These are phyloP conservation scores for Epizoanthus fatuus DNA, from an alignment of 92 coral and sea anemone species.

Conservation along the genomic window DNA sequence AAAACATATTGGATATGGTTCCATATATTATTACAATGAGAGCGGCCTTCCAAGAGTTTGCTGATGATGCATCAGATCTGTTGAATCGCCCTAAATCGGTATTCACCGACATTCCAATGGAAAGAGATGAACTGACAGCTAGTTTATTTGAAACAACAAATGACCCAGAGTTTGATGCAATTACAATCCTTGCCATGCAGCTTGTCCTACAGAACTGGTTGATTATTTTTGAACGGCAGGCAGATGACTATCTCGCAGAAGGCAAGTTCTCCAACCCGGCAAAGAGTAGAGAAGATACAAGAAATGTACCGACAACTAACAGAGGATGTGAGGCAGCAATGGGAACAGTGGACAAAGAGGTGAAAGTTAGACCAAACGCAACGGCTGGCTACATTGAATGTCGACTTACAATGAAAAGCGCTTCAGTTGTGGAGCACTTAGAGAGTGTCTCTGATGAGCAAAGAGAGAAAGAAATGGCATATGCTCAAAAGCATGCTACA, in stretches of 20 bases:
- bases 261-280: constrained; percentile 16
- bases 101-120: constrained; percentile 21
- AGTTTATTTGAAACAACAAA: not conserved
- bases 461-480: constrained; percentile 18
- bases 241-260: constrained; percentile 1
- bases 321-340: constrained; percentile 27
- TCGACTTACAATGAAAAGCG: no score
- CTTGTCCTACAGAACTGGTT: constrained; percentile 23
- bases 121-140: not conserved
- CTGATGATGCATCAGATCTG: constrained; percentile 21
- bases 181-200: constrained; percentile 28
- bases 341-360: constrained; percentile 9
- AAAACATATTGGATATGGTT: no score
- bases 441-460: constrained; percentile 7
- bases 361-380: not conserved
- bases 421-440: constrained; percentile 8
- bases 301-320: constrained; percentile 26
- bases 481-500: constrained; percentile 17
- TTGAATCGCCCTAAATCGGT: constrained; percentile 3
- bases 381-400: not conserved
- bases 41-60: no score
- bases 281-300: not conserved
- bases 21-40: no score
- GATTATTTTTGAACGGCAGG: constrained; percentile 13
- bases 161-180: constrained; percentile 14